Conservation (phyloP, 2,113 vertebrate species). For the Microcebus lehilahytsara region DNA sequence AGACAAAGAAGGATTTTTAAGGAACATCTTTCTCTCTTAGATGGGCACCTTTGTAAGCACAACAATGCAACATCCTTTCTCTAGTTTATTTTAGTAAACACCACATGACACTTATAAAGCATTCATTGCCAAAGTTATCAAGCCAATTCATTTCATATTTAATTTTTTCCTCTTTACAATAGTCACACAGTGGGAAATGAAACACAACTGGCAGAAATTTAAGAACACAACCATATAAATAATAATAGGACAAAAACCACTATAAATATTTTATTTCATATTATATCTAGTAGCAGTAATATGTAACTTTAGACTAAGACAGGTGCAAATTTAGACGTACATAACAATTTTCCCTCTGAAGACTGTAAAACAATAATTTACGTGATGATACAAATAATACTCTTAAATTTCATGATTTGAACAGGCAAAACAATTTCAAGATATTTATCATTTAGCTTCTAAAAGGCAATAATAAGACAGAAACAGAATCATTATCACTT, state of each 20-base stretch:
- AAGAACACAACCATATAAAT: neutral
- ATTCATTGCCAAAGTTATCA: neutral
- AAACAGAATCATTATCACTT: slow-evolving; percentile 12
- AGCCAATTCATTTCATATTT: neutral
- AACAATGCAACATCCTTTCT: neutral
- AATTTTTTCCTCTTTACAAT: neutral
- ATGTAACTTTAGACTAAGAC: slow-evolving; percentile 36
- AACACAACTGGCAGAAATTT: slow-evolving; percentile 14
- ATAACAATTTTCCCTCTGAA: neutral
- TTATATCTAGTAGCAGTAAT: neutral
- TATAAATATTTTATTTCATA: neutral
- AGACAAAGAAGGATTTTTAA: neutral
- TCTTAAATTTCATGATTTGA: neutral
- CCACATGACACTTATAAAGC: neutral
- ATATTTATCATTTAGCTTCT: neutral
- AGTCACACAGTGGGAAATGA: neutral
- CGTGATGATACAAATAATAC: neutral
- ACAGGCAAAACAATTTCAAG: neutral
- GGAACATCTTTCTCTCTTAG: neutral
- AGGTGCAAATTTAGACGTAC: neutral
- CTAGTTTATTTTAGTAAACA: neutral
- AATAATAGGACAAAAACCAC: neutral
- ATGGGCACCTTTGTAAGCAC: neutral
- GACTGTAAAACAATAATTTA: neutral
- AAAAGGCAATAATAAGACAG: neutral